Evolutionary conservation across 2,113 vertebrate genomes (phyloP).

Genomic region (Daboia siamensis): DNA sequence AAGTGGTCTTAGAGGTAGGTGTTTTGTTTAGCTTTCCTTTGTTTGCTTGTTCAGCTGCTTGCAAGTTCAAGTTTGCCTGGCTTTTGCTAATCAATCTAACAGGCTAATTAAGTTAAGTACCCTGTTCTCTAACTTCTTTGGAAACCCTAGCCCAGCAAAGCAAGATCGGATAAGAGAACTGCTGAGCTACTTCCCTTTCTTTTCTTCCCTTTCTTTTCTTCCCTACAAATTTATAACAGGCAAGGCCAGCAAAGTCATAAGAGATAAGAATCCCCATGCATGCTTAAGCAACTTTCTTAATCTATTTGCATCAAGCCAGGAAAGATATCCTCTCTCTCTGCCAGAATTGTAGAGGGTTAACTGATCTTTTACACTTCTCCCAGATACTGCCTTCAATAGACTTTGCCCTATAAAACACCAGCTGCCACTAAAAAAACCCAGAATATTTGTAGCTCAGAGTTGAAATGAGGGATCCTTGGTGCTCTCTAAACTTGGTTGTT

Average conservation of each 20-base stretch:
- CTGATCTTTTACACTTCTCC: neutral
- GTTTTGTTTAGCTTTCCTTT: neutral
- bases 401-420: neutral
- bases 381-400: neutral
- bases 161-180: neutral
- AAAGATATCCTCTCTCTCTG: neutral
- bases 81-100: neutral
- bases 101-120: neutral
- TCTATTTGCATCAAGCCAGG: neutral
- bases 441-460: neutral
- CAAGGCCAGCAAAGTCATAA: neutral
- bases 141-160: neutral
- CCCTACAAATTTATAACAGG: neutral
- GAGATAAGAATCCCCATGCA: neutral
- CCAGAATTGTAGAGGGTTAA: neutral
- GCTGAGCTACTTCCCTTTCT: neutral
- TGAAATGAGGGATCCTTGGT: neutral
- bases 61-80: neutral
- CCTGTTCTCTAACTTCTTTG: neutral
- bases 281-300: neutral
- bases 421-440: neutral
- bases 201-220: neutral
- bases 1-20: too few species aligned
- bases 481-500: neutral
- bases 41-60: neutral